phyloP scores from a whole-genome alignment of 2,113 vertebrate species.

The Riparia riparia region DNA sequence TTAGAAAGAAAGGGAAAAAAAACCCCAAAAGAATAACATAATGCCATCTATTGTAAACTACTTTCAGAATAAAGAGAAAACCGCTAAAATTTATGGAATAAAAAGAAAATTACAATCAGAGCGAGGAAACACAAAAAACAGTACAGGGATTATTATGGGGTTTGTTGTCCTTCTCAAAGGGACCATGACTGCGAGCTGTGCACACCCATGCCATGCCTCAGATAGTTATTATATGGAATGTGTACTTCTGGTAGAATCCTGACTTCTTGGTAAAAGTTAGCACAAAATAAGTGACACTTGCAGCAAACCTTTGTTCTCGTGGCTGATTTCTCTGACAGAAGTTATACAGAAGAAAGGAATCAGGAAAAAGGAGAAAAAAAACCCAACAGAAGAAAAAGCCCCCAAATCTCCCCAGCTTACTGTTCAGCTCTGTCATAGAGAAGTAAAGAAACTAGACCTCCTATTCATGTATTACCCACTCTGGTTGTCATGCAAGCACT shows the following conservation, averaged over 20 bases:
- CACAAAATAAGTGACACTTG: not conserved
- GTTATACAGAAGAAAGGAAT: constrained; percentile 1
- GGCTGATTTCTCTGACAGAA: constrained; percentile 44
- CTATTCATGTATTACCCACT: constrained; percentile 31
- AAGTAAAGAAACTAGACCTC: constrained; percentile 41
- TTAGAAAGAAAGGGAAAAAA: not conserved
- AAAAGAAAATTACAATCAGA: not conserved
- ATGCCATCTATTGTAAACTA: not conserved
- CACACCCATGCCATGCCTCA: not conserved
- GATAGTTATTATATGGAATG: not conserved
- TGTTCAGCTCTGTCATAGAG: constrained; percentile 19
- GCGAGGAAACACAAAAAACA: accelerated
- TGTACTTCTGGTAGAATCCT: not conserved
- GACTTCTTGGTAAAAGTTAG: not conserved
- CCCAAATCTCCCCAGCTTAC: not conserved
- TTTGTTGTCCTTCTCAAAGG: not conserved
- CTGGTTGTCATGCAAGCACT: not conserved
- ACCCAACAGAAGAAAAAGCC: not conserved
- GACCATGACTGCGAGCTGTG: not conserved
- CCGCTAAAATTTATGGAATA: not conserved
- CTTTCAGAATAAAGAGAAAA: not conserved
- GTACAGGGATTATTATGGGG: not conserved
- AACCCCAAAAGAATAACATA: not conserved
- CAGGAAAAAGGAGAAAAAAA: not conserved
- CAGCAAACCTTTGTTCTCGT: not conserved